Evolutionary conservation across 2,797 vertebrate genomes (phyloP).

Genomic region (Masticophis lateralis): DNA sequence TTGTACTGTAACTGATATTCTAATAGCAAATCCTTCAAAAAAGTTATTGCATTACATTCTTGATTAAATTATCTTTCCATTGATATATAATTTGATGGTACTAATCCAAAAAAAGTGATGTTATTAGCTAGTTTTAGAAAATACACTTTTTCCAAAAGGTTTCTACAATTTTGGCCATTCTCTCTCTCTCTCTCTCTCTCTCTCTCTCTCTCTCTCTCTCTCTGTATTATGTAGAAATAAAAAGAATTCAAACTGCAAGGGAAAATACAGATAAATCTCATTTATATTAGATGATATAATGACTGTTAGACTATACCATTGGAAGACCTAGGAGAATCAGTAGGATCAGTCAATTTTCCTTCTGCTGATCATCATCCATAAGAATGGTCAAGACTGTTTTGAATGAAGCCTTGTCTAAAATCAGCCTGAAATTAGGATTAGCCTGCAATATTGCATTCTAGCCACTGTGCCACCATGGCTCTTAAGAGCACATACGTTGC

Average conservation of each 20-base stretch:
- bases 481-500: background rate
- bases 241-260: background rate
- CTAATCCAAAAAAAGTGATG: too few relatives aligned
- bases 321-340: background rate
- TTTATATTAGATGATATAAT: background rate
- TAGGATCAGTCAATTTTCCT: background rate
- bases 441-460: background rate
- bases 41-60: too few relatives aligned
- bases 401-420: background rate
- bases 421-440: background rate
- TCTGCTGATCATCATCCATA: background rate
- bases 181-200: too few relatives aligned
- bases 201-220: too few relatives aligned
- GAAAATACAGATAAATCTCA: background rate
- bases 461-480: background rate
- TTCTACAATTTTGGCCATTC: too few relatives aligned
- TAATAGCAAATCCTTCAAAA: too few relatives aligned
- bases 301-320: background rate
- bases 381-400: background rate
- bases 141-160: too few relatives aligned
- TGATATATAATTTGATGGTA: too few relatives aligned
- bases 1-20: too few relatives aligned
- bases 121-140: too few relatives aligned
- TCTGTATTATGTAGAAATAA: background rate
- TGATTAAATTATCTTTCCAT: too few relatives aligned